Evolutionary conservation across 2,113 vertebrate species (phyloP).

Genomic region (Siniperca chuatsi): DNA sequence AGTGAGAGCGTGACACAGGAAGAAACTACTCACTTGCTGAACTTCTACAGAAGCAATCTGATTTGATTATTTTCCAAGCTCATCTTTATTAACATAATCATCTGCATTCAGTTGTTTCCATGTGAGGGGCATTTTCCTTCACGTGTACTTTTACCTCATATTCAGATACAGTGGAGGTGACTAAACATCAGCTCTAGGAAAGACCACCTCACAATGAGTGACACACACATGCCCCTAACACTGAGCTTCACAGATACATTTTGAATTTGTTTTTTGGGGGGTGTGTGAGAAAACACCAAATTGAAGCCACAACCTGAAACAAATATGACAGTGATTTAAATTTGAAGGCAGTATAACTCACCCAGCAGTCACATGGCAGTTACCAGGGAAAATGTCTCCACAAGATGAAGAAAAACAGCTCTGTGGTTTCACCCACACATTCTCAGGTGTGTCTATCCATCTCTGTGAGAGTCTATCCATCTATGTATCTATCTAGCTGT

Average conservation of each 20-base stretch:
- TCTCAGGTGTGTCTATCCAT: slow-evolving; percentile 37
- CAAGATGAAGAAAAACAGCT: slow-evolving; percentile 53
- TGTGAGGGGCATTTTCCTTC: slow-evolving; percentile 62
- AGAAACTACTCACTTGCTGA: slow-evolving; percentile 61
- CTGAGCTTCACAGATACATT: neutral
- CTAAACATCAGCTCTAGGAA: slow-evolving; percentile 64
- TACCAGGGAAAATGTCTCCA: slow-evolving; percentile 45
- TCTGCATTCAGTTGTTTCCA: slow-evolving; percentile 66
- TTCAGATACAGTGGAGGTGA: slow-evolving; percentile 57
- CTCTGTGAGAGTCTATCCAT: neutral
- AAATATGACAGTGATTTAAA: slow-evolving; percentile 9
- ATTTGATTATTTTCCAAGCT: slow-evolving; percentile 75
- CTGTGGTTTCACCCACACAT: slow-evolving; percentile 60
- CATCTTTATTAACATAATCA: slow-evolving; percentile 62
- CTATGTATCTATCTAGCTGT: neutral
- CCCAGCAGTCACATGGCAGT: slow-evolving; percentile 6
- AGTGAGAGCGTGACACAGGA: slow-evolving; percentile 40
- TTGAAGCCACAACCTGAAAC: slow-evolving; percentile 14
- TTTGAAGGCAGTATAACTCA: slow-evolving; percentile 30
- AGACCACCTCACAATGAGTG: slow-evolving; percentile 60
- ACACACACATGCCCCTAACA: slow-evolving; percentile 21
- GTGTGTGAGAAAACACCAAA: neutral
- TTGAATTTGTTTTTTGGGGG: neutral
- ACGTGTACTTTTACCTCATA: slow-evolving; percentile 20
- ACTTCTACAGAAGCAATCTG: slow-evolving; percentile 27